These are phyloP conservation scores for Fragariocoptes setiger DNA, from an alignment of 1,140 invertebrate species.

Conservation along the genomic window DNA sequence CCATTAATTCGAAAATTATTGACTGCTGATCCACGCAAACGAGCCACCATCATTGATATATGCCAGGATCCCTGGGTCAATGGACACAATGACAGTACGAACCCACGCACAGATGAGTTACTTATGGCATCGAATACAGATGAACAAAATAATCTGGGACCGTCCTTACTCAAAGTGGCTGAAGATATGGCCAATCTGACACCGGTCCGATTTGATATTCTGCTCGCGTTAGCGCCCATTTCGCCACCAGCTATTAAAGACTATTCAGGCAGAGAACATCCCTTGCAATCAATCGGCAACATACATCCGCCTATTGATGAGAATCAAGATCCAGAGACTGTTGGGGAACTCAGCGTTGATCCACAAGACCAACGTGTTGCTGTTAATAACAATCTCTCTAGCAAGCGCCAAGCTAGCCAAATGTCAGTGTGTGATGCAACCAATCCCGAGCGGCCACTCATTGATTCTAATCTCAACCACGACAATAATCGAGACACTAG, in stretches of 20 bases:
- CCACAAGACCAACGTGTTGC: neutral
- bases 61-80: constrained; percentile 77
- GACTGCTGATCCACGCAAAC: constrained; percentile 50
- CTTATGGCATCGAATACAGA: neutral
- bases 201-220: constrained; percentile 48
- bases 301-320: neutral
- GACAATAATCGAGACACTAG: too few species aligned
- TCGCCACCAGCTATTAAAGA: too few species aligned
- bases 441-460: too few species aligned
- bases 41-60: constrained; percentile 72
- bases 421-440: neutral
- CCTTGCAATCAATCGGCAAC: too few species aligned
- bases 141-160: neutral
- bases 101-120: constrained; percentile 10
- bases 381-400: neutral
- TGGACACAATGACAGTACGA: constrained; percentile 30
- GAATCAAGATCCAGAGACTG: neutral
- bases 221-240: constrained; percentile 22
- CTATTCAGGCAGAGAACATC: too few species aligned
- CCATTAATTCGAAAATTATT: constrained; percentile 73
- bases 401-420: neutral
- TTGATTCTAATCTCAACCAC: too few species aligned
- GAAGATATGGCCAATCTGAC: constrained; percentile 60
- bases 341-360: neutral
- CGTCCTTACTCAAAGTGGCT: constrained; percentile 43